Evolutionary conservation across 2,797 vertebrate species (phyloP).

Genomic region (Clarias platycephalus): DNA sequence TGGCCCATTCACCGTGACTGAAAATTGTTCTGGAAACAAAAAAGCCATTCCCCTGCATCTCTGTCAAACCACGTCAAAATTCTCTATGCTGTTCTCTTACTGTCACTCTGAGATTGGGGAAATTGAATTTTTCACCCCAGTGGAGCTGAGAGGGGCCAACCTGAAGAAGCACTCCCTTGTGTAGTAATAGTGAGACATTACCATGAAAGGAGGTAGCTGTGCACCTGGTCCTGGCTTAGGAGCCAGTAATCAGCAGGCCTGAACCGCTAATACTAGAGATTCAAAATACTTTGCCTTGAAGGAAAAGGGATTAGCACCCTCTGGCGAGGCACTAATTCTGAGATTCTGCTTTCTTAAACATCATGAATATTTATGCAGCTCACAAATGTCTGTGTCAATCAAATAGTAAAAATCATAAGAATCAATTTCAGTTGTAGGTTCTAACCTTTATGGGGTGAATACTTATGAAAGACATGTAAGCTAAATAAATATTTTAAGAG

Average conservation of each 20-base stretch:
- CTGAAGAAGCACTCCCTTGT: slow-evolving; percentile 14
- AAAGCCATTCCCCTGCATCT: neutral
- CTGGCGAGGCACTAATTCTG: neutral
- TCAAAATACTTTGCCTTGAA: slow-evolving; percentile 6
- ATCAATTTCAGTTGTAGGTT: neutral
- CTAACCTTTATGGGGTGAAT: neutral
- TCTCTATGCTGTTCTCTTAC: slow-evolving; percentile 7
- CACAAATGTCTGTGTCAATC: neutral
- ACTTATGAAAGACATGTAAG: neutral
- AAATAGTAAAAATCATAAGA: neutral
- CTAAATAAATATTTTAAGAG: neutral
- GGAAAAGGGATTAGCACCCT: slow-evolving; percentile 14
- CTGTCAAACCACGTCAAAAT: neutral
- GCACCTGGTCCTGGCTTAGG: slow-evolving; percentile 6
- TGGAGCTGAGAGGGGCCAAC: slow-evolving; percentile 22
- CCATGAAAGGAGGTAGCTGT: neutral
- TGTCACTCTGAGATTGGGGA: slow-evolving; percentile 16
- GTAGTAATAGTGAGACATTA: slow-evolving; percentile 7
- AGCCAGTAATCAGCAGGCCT: slow-evolving; percentile 10
- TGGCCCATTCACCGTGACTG: neutral
- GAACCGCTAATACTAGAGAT: neutral
- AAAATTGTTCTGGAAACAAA: neutral
- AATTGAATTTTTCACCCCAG: slow-evolving; percentile 30
- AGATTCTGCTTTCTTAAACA: neutral
- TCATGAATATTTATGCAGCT: neutral